A percentile compares a stretch with the other conserved stretches of the same genome.
These are phyloP conservation scores for Chionomys nivalis DNA, from an alignment of 2,113 vertebrate genomes.

Conservation along the genomic window DNA sequence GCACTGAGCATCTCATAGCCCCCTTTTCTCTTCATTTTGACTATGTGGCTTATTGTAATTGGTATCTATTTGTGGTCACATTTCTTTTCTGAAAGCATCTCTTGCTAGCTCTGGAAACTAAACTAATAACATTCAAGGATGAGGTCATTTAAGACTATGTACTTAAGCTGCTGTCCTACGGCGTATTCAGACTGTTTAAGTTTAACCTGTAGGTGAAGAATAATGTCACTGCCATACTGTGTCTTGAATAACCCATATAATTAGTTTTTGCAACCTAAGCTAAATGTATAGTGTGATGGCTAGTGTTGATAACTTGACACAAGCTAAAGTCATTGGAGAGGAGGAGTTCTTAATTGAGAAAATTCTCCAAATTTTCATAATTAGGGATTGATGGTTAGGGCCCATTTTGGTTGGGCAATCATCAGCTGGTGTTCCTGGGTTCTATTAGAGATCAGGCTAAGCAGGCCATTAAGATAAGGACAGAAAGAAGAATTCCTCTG, in stretches of 20 bases:
- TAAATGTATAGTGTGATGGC: neutral
- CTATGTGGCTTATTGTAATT: neutral
- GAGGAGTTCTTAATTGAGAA: neutral
- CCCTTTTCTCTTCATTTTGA: neutral
- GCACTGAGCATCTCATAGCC: neutral
- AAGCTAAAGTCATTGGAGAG: neutral
- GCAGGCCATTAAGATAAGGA: neutral
- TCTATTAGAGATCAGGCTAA: neutral
- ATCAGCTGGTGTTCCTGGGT: neutral
- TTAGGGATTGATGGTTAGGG: no score
- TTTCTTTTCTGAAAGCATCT: neutral
- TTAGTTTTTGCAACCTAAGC: neutral
- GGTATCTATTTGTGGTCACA: neutral
- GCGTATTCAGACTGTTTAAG: neutral
- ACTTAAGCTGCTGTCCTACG: neutral
- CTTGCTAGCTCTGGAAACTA: neutral
- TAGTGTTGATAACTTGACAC: neutral
- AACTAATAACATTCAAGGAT: neutral
- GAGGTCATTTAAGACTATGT: neutral
- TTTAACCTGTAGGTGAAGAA: neutral
- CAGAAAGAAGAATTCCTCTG: neutral
- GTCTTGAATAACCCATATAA: neutral
- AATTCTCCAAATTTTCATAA: neutral
- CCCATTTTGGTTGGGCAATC: fast-evolving
- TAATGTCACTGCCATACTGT: no score